Percentiles rank a stretch among this genome's conserved stretches.
Evolutionary conservation across 2,113 vertebrate genomes (phyloP).

Genomic region (Sapajus apella): DNA sequence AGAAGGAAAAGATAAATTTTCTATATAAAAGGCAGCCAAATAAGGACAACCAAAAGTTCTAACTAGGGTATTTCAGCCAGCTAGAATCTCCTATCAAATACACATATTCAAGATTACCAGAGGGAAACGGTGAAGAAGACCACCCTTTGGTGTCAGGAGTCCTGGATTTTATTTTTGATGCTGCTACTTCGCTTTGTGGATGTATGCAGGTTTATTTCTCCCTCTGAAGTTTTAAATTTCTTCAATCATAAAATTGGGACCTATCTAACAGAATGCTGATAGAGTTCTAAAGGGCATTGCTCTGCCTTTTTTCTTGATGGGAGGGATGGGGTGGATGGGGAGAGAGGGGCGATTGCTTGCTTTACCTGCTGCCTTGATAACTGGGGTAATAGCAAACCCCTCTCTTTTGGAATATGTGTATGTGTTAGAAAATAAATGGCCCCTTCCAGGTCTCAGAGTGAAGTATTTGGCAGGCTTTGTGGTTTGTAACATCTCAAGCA

Average conservation of each 20-base stretch:
- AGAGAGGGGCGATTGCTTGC: neutral
- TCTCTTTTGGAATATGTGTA: neutral
- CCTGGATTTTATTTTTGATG: neutral
- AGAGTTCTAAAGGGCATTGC: neutral
- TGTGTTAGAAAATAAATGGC: neutral
- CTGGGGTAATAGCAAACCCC: neutral
- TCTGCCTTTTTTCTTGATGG: neutral
- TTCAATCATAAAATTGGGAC: neutral
- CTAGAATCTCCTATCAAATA: neutral
- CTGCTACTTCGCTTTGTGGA: neutral
- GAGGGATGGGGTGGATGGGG: rapidly evolving
- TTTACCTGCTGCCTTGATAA: neutral
- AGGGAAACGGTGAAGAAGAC: neutral
- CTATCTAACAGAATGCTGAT: neutral
- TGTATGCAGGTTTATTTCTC: neutral
- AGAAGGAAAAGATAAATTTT: neutral
- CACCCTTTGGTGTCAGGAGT: neutral
- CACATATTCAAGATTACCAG: rapidly evolving
- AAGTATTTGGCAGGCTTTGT: neutral
- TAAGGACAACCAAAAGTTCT: neutral
- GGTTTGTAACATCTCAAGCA: neutral
- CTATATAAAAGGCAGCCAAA: neutral
- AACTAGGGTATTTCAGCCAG: neutral
- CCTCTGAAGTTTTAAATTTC: neutral
- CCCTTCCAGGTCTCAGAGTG: neutral